These are phyloP conservation scores for Drosophila putrida DNA, from an alignment of 2,888 invertebrate species.

Conservation along the genomic window DNA sequence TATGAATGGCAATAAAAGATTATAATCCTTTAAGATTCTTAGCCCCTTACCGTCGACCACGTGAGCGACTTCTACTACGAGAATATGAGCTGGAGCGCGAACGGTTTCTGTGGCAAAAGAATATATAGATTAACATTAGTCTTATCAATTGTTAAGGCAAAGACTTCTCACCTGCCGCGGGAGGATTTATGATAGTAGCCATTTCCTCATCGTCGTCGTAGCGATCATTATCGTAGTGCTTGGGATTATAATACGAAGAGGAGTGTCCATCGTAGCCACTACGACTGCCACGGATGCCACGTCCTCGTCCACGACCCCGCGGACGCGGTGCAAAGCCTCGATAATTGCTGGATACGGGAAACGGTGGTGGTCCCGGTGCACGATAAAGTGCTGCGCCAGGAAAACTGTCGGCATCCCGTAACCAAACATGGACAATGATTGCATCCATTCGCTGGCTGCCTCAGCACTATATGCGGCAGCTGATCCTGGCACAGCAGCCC, in stretches of 20 bases:
- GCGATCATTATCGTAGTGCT: slow-evolving; percentile 87
- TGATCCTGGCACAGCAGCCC: slow-evolving; percentile 62
- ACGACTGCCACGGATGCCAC: slow-evolving; percentile 66
- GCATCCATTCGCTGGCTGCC: slow-evolving; percentile 84
- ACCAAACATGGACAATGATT: slow-evolving; percentile 84
- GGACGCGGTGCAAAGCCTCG: slow-evolving; percentile 83
- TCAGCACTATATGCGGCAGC: slow-evolving; percentile 74
- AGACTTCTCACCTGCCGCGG: slow-evolving; percentile 54
- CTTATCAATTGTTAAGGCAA: too few species aligned
- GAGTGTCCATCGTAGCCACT: slow-evolving; percentile 66
- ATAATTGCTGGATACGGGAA: slow-evolving; percentile 80
- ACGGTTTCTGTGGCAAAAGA: slow-evolving; percentile 57
- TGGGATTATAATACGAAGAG: slow-evolving; percentile 82
- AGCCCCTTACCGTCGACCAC: slow-evolving; percentile 78
- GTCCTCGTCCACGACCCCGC: slow-evolving; percentile 86
- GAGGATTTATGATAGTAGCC: slow-evolving; percentile 85
- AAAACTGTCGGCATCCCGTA: slow-evolving; percentile 78
- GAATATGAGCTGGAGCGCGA: slow-evolving; percentile 73
- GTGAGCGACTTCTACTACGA: slow-evolving; percentile 66
- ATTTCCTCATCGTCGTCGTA: slow-evolving; percentile 87
- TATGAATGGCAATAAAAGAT: not conserved
- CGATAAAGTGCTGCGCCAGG: slow-evolving; percentile 83
- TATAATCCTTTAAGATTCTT: too few species aligned
- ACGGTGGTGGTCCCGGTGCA: slow-evolving; percentile 57
- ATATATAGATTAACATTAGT: not conserved